Base-by-base conservation (phyloP, 2,113 vertebrate species). In the Xiphias gladius region DNA sequence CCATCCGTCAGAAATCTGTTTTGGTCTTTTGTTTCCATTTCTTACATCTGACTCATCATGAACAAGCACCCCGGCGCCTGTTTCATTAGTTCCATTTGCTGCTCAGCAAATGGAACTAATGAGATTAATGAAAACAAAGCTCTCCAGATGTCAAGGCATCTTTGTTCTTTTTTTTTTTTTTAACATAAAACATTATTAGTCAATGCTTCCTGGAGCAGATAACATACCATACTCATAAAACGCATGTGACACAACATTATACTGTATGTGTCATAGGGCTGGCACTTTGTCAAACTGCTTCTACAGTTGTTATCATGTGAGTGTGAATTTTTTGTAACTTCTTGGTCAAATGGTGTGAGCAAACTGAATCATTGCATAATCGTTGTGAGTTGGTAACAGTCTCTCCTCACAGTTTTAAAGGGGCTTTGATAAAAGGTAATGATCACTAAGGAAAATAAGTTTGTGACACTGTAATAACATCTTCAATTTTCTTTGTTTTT, bases 361-460 rank as follows among this genome's bases (percentile, higher is more conserved):
- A 19, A 68, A 61, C 26, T 59, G 55, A 72, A 52, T 55, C 32
- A 17, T 80, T 85, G 58, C 58, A 71, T 71, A 75, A 64, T 79
- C 28, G 70, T 2, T 28, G 6, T 22, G 55, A 41, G 54, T 46
- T 3, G 43, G 16, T 66, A 61, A 59, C 61, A 59, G 63, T 64
- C 19, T 66, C 20, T 70, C 32, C 43, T 65, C 66, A 62, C 52
- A 67, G 41, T 66, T 37, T 50, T 55, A 24, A 43, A 64, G 35
- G 16, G 65, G 46, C 46, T 69, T 62, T 24, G 41, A 73, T n/a
- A 16, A 50, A 63, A 65, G 22, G 37, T 62, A 41, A 30, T 24
- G 22, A 41, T 39, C 54, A 35, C 24, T 10, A 59, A 41, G 28
- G 26, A 57, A 39, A 70, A 58, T 19, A 43, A 26, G 41, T 57